Conservation (phyloP, 2,888 invertebrate genomes). For the Rhingia rostrata region DNA sequence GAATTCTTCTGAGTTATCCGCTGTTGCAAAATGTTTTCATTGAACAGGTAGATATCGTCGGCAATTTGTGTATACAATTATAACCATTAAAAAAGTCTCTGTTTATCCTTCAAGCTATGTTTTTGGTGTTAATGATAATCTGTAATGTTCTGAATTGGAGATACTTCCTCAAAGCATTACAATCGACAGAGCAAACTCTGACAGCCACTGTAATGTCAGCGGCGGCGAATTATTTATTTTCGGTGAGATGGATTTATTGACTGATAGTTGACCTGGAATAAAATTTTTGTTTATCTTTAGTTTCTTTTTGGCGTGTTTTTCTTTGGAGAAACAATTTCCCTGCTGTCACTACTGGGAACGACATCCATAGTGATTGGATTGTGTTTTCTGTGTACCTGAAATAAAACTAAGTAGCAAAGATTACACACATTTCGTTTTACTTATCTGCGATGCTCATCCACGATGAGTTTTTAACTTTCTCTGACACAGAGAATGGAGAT, state of each 20-base stretch:
- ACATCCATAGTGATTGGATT: conserved; percentile 88
- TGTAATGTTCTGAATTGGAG: conserved; percentile 85
- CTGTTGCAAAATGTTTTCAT: conserved; percentile 29
- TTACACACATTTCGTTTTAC: not conserved
- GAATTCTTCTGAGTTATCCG: conserved; percentile 51
- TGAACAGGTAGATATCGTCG: conserved; percentile 19
- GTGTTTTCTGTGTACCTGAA: conserved; percentile 84
- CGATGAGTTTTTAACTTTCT: no score
- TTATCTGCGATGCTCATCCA: no score
- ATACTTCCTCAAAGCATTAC: conserved; percentile 85
- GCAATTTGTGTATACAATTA: not conserved
- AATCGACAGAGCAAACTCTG: conserved; percentile 84
- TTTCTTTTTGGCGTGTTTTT: conserved; percentile 88
- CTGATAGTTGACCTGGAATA: conserved; percentile 17
- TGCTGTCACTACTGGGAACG: conserved; percentile 89
- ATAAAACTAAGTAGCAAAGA: conserved; percentile 1
- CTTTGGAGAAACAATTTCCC: conserved; percentile 88
- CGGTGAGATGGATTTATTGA: conserved; percentile 81
- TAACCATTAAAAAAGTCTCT: conserved; percentile 41
- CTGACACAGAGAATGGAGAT: no score
- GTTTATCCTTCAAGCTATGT: conserved; percentile 80
- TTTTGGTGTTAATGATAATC: conserved; percentile 84
- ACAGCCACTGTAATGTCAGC: conserved; percentile 85
- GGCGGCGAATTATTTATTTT: conserved; percentile 85
- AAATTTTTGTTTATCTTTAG: conserved; percentile 83